phyloP scores from a whole-genome alignment of 2,888 invertebrate genomes.

The Onchidella celtica region DNA sequence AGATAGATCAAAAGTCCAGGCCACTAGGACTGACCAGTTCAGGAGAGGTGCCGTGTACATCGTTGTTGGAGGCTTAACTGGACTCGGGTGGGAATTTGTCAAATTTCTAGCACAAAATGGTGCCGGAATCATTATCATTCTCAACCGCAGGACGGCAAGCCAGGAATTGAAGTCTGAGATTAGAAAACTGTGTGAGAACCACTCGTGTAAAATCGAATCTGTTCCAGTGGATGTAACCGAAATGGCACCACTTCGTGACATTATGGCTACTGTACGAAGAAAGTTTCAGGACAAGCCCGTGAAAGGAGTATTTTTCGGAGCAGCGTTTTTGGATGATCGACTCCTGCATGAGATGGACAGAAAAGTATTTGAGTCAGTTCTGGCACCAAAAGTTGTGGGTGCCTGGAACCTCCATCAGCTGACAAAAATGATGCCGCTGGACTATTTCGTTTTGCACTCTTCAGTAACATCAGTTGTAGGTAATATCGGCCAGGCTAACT shows the following conservation, averaged over 20 bases:
- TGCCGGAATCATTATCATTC: too few species aligned
- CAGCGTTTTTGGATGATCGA: too few species aligned
- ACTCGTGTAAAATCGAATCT: slow-evolving; percentile 50
- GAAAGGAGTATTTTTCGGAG: slow-evolving; percentile 69
- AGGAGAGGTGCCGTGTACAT: slow-evolving; percentile 62
- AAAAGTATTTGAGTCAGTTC: slow-evolving; percentile 54
- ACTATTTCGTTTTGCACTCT: slow-evolving; percentile 69
- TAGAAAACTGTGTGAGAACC: too few species aligned
- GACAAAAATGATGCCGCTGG: slow-evolving; percentile 56
- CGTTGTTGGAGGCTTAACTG: slow-evolving; percentile 68
- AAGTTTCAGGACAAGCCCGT: slow-evolving; percentile 45
- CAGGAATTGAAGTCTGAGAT: too few species aligned
- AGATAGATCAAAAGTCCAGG: too few species aligned
- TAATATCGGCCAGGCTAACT: slow-evolving; percentile 65
- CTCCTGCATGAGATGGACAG: too few species aligned
- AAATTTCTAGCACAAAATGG: slow-evolving; percentile 57
- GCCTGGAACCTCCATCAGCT: slow-evolving; percentile 67
- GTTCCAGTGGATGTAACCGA: slow-evolving; percentile 60
- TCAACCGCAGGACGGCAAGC: too few species aligned
- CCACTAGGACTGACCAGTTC: too few species aligned
- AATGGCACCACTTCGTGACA: slow-evolving; percentile 48
- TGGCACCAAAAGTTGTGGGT: too few species aligned
- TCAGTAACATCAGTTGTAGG: slow-evolving; percentile 67
- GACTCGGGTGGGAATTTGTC: slow-evolving; percentile 68
- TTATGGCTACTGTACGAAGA: slow-evolving; percentile 50